Evolutionary conservation across 2,113 vertebrate species (phyloP).

Genomic region (Apaloderma vittatum): DNA sequence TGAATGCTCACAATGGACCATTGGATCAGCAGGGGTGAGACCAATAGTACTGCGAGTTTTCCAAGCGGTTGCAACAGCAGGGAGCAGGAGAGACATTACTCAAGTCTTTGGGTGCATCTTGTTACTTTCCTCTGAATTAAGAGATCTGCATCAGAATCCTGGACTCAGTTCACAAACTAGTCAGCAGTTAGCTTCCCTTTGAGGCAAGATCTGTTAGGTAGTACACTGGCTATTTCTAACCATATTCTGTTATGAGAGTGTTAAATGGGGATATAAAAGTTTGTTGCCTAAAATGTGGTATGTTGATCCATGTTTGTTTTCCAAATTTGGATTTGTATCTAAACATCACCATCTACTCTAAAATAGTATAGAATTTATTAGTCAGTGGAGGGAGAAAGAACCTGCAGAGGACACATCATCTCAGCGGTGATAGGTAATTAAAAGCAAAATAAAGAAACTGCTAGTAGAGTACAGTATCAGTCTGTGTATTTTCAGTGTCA

Average conservation of each 20-base stretch:
- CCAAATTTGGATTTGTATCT: background rate
- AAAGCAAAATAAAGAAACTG: background rate
- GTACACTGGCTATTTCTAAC: background rate
- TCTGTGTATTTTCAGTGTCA: background rate
- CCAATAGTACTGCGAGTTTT: constrained; percentile 58
- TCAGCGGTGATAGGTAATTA: background rate
- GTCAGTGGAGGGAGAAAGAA: background rate
- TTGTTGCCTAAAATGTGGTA: background rate
- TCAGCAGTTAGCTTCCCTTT: background rate
- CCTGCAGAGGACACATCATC: background rate
- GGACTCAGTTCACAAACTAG: background rate
- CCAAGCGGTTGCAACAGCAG: constrained; percentile 36
- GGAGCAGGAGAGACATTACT: constrained; percentile 29
- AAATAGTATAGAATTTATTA: background rate
- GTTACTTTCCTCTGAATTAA: constrained; percentile 10
- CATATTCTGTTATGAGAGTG: background rate
- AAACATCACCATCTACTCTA: background rate
- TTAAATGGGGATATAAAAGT: background rate
- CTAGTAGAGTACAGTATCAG: background rate
- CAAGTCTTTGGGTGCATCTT: constrained; percentile 46
- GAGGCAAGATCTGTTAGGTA: background rate
- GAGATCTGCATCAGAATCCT: background rate
- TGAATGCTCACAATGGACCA: constrained; percentile 60
- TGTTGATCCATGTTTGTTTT: background rate
- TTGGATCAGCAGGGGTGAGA: constrained; percentile 60